Evolutionary conservation across 2,113 vertebrate species (phyloP).

Genomic region (Anseranas semipalmata): DNA sequence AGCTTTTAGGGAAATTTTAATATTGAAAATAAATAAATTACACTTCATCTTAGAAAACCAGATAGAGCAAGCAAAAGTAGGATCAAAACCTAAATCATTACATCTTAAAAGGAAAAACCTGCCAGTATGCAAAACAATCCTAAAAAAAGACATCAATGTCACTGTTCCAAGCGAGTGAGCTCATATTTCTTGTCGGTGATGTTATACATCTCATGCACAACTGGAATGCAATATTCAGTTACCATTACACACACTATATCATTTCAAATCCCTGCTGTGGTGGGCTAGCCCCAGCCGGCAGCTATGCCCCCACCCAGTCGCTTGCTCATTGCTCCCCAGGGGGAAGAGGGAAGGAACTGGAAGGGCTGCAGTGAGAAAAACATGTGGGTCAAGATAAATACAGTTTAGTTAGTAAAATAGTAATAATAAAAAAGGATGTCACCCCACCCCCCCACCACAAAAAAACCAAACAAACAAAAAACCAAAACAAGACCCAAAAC

Average conservation of each 20-base stretch:
- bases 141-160: background rate
- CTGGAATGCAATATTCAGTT: background rate
- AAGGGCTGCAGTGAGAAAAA: background rate
- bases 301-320: background rate
- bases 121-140: background rate
- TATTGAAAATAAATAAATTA: background rate
- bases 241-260: background rate
- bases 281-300: background rate
- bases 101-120: background rate
- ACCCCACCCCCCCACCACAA: no score
- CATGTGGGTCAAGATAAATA: background rate
- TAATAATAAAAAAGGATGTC: no score
- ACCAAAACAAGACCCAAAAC: no score
- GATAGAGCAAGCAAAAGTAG: background rate
- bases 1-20: background rate
- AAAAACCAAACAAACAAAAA: no score
- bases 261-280: background rate
- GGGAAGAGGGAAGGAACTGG: background rate
- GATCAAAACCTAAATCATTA: background rate
- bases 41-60: background rate
- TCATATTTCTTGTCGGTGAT: background rate
- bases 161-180: background rate
- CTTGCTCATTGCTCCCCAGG: background rate
- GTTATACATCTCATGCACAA: background rate
- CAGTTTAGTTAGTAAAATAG: background rate